Evolutionary conservation across 2,113 vertebrate genomes (phyloP).

Genomic region (Daubentonia madagascariensis): DNA sequence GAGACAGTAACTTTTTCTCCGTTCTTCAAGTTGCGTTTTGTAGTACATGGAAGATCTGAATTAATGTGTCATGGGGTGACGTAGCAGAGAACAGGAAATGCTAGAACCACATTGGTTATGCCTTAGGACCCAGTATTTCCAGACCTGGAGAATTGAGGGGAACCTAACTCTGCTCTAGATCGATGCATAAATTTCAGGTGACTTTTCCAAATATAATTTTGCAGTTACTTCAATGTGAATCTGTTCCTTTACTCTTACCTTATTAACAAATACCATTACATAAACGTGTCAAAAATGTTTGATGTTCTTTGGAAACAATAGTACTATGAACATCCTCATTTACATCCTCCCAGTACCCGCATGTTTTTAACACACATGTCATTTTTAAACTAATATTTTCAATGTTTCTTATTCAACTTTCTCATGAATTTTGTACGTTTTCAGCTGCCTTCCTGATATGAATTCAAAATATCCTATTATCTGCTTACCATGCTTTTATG

Average conservation of each 20-base stretch:
- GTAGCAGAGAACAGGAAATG: background rate
- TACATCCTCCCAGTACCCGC: background rate
- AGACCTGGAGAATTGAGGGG: background rate
- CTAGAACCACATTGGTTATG: too few relatives aligned
- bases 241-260: background rate
- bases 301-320: background rate
- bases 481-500: conserved; percentile 42
- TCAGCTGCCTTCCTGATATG: background rate
- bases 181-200: background rate
- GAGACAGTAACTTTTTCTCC: background rate
- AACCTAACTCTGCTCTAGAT: background rate
- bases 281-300: background rate
- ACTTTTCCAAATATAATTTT: background rate
- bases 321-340: background rate
- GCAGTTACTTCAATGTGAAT: background rate
- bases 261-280: background rate
- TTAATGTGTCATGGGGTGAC: background rate
- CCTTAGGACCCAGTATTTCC: background rate
- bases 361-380: background rate
- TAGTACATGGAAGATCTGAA: background rate
- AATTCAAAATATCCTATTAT: conserved; percentile 45
- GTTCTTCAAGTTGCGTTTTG: background rate
- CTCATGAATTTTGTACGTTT: conserved; percentile 35
- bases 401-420: conserved; percentile 18
- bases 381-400: conserved; percentile 15